These are phyloP conservation scores for Centropus unirufus DNA, from an alignment of 2,113 vertebrate species.

Conservation along the genomic window DNA sequence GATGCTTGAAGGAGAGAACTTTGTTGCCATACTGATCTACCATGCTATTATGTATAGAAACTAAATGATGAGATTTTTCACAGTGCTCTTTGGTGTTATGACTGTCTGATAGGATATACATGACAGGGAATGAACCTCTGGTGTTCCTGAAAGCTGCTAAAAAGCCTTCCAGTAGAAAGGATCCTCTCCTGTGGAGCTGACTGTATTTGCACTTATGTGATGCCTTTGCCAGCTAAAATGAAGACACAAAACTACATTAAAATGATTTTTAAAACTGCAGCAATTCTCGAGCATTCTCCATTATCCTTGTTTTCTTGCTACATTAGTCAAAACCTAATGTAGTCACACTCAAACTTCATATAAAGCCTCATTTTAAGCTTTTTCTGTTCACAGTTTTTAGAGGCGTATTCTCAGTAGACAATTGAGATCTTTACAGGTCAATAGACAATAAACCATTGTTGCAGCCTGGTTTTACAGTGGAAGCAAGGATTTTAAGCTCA, in stretches of 20 bases:
- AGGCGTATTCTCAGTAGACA: background rate
- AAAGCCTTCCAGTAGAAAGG: background rate
- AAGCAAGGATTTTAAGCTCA: background rate
- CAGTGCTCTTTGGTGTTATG: background rate
- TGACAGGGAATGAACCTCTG: background rate
- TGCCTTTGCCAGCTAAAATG: background rate
- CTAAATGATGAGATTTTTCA: background rate
- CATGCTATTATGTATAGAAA: background rate
- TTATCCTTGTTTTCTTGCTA: background rate
- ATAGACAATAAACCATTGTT: background rate
- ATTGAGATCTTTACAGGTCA: background rate
- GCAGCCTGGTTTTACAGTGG: background rate
- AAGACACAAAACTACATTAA: background rate
- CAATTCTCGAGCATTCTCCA: background rate
- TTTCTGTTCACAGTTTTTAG: background rate
- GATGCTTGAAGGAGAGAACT: background rate
- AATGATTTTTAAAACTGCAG: background rate
- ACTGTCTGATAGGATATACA: background rate
- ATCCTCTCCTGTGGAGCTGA: background rate
- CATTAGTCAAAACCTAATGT: background rate
- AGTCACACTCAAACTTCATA: background rate
- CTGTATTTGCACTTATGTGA: background rate
- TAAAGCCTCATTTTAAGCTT: background rate
- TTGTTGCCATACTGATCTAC: background rate
- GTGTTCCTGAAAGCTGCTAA: background rate